Percentiles rank a stretch among this genome's conserved stretches.
These are phyloP conservation scores for Chamaetylas fuelleborni DNA, from an alignment of 2,113 vertebrate genomes.

Conservation along the genomic window DNA sequence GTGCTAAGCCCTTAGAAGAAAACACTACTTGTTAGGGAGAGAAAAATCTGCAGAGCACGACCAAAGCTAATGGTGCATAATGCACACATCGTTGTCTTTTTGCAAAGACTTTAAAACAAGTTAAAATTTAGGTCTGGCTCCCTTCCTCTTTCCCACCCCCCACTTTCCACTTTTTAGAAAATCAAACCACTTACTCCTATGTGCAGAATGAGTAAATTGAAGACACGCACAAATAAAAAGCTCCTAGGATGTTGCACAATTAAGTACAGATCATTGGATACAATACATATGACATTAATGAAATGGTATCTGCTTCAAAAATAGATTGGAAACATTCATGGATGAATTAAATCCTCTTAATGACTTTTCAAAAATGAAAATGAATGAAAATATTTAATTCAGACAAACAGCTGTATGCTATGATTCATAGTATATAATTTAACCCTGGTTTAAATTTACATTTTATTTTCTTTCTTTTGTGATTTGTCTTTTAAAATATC, in stretches of 20 bases:
- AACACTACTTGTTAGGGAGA: constrained; percentile 63
- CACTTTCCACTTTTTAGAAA: constrained; percentile 28
- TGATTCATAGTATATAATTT: not conserved
- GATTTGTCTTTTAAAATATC: not conserved
- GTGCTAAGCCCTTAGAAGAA: constrained; percentile 68
- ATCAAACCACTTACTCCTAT: constrained; percentile 43
- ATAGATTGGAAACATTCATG: constrained; percentile 52
- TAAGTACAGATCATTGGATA: constrained; percentile 49
- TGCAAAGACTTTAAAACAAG: constrained; percentile 50
- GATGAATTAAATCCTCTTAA: constrained; percentile 50
- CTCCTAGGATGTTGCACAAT: constrained; percentile 45
- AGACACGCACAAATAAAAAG: constrained; percentile 49
- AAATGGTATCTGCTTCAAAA: constrained; percentile 55
- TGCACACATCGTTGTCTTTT: constrained; percentile 42
- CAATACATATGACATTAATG: constrained; percentile 60
- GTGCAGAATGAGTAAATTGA: constrained; percentile 49
- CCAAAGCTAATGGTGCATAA: constrained; percentile 59
- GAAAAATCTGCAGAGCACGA: constrained; percentile 51
- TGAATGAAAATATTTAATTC: constrained; percentile 43
- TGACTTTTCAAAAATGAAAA: constrained; percentile 52
- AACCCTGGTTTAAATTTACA: not conserved
- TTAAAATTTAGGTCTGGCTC: constrained; percentile 41
- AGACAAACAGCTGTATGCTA: not conserved
- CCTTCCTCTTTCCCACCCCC: not conserved
- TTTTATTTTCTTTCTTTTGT: not conserved